Evolutionary conservation across 1,140 invertebrate genomes (phyloP).

Genomic region (Drosophila ohnishii): DNA sequence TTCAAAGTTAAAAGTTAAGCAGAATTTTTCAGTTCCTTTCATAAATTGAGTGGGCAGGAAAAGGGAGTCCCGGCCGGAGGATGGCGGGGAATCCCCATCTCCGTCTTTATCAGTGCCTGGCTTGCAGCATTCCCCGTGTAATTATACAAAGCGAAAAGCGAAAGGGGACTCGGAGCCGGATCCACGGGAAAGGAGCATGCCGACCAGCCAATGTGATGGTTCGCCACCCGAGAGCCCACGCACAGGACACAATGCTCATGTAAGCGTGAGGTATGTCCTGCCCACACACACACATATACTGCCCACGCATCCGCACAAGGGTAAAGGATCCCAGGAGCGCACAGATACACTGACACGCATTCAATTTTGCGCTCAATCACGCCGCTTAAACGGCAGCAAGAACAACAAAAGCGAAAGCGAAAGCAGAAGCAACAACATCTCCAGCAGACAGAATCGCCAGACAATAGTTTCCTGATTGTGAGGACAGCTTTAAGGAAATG

Average conservation of each 20-base stretch:
- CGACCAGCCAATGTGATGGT: conserved; percentile 21
- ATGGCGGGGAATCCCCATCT: conserved; percentile 1
- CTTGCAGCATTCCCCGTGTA: conserved; percentile 26
- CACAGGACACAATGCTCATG: conserved; percentile 33
- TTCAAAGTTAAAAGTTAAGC: conserved; percentile 60
- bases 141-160: conserved; percentile 45
- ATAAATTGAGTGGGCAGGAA: conserved; percentile 40
- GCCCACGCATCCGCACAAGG: conserved; percentile 2
- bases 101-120: background rate
- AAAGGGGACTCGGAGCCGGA: conserved; percentile 13
- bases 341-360: conserved; percentile 35
- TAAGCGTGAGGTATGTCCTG: conserved; percentile 31
- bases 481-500: conserved; percentile 73
- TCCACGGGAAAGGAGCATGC: background rate
- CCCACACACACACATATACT: conserved; percentile 7
- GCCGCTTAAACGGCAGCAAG: conserved; percentile 55
- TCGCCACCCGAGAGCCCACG: conserved; percentile 27
- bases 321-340: conserved; percentile 7
- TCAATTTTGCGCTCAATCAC: conserved; percentile 74
- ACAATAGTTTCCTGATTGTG: conserved; percentile 76
- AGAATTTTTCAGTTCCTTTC: conserved; percentile 49
- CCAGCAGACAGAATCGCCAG: conserved; percentile 38
- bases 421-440: conserved; percentile 17
- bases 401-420: background rate
- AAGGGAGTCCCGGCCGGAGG: background rate